Base-by-base conservation (phyloP, 2,888 invertebrate genomes). In the Microctonus brassicae region DNA sequence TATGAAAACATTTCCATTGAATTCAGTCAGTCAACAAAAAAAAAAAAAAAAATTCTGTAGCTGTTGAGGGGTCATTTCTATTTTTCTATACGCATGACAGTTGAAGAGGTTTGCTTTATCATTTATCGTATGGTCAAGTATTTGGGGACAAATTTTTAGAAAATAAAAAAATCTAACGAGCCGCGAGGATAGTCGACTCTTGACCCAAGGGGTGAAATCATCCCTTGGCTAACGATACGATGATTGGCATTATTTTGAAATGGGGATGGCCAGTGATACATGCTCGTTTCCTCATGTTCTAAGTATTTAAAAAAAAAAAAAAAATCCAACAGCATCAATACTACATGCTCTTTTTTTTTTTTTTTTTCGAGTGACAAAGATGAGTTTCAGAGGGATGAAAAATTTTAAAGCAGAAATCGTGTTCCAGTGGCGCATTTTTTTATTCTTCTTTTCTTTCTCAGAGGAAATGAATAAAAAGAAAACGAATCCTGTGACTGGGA, bases 181-280 rank as follows among this genome's bases (percentile, higher is more conserved):
- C 47, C 20, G 52, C 57, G 65, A 66, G 64, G 66, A 69, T 63
- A 73, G 71, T 72, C 60, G 67, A 72, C 75, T 70, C 72, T 71
- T 63, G 73, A 75, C 68, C 57, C 26, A 68, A 70, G 47, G 68
- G 42, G 71, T 70, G 72, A 55, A 69, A 70, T 70, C 67, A 64
- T 74, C 73, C 65, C 65, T 70, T 73, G 77, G 73, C 73, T 83
- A 83, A 83, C 82, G 80, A 79, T 67, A 72, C 73, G 33, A 65
- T 63, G 79, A 84, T 84, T 85, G 80, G 79, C 80, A 81, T 81
- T 81, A 84, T 84, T 85, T 84, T 76, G 75, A 65, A 75, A 73
- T 74, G 76, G 75, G 72, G 26, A 22, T 66, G 55, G 53, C 52
- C 29, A 26, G 33, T 11, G 34, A 34, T 26, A 53, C 20, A 24